phyloP scores from a whole-genome alignment of 1,140 invertebrate species.

The Scaptodrosophila lebanonensis region DNA sequence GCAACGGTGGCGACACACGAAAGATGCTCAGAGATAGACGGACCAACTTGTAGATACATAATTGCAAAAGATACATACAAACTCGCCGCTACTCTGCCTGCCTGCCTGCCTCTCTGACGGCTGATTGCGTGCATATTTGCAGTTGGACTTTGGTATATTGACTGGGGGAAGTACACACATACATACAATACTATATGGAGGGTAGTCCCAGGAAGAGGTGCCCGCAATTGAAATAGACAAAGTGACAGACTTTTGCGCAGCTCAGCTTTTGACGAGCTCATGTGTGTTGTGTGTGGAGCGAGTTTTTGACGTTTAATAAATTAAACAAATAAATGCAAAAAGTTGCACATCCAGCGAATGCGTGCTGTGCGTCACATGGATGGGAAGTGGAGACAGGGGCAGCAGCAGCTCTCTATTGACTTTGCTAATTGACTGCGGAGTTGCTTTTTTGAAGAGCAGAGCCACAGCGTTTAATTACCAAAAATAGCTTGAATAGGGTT shows the following conservation, averaged over 20 bases:
- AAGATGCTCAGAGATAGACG: too few relatives aligned
- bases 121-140: conserved; percentile 38
- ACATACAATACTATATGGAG: too few relatives aligned
- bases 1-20: too few relatives aligned
- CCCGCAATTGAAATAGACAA: too few relatives aligned
- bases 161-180: conserved; percentile 5
- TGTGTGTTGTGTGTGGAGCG: conserved; percentile 11
- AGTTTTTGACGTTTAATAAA: conserved; percentile 63
- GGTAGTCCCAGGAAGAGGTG: too few relatives aligned
- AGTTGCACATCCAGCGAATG: conserved; percentile 26
- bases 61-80: background rate
- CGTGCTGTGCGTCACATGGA: background rate
- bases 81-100: background rate
- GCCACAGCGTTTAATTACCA: conserved; percentile 2
- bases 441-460: conserved; percentile 3
- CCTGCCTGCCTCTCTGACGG: background rate
- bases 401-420: conserved; percentile 49
- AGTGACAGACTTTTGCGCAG: too few relatives aligned
- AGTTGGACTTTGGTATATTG: conserved; percentile 28
- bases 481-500: background rate
- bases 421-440: conserved; percentile 62
- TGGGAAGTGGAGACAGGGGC: background rate
- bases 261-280: too few relatives aligned
- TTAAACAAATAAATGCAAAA: conserved; percentile 66
- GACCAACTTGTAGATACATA: background rate